Percentiles rank a stretch among this genome's conserved stretches.
These are phyloP conservation scores for Bryconaethiops microstoma DNA, from an alignment of 2,797 vertebrate genomes.

Conservation along the genomic window DNA sequence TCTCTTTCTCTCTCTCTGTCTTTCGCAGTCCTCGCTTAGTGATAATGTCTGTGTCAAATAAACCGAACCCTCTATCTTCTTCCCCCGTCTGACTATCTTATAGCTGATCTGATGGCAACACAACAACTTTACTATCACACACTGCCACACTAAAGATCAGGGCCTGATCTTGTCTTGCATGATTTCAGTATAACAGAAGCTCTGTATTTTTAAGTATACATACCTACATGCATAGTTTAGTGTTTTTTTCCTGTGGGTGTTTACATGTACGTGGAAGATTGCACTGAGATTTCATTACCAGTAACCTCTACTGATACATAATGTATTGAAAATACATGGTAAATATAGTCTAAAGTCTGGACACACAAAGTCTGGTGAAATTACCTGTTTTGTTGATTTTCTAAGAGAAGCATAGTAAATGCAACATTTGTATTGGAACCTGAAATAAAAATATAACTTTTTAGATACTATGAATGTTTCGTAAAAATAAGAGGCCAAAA, in stretches of 20 bases:
- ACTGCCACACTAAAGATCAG: slow-evolving; percentile 17
- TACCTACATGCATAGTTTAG: slow-evolving; percentile 30
- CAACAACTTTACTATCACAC: slow-evolving; percentile 22
- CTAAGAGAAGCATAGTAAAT: too few relatives aligned
- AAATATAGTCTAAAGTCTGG: too few relatives aligned
- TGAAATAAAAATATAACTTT: too few relatives aligned
- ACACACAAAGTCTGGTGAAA: too few relatives aligned
- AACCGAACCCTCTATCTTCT: slow-evolving; percentile 19
- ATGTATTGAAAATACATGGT: neutral
- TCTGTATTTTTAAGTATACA: slow-evolving; percentile 21
- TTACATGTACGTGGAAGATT: neutral
- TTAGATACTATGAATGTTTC: too few relatives aligned
- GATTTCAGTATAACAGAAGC: slow-evolving; percentile 31
- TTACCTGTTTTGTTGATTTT: too few relatives aligned
- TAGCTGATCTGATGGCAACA: slow-evolving; percentile 38
- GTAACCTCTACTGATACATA: neutral
- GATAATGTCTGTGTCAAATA: slow-evolving; percentile 22
- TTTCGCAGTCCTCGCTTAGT: too few relatives aligned
- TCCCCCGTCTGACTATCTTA: neutral
- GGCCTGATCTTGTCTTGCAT: slow-evolving; percentile 30
- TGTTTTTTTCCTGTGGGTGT: slow-evolving; percentile 4
- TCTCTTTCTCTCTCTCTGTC: too few relatives aligned
- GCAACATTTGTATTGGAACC: too few relatives aligned
- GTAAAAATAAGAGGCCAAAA: too few relatives aligned
- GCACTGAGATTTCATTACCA: neutral